Percentiles rank a stretch among this genome's conserved stretches.
phyloP scores from a whole-genome alignment of 2,888 invertebrate genomes.

The Drosophila neonasuta region DNA sequence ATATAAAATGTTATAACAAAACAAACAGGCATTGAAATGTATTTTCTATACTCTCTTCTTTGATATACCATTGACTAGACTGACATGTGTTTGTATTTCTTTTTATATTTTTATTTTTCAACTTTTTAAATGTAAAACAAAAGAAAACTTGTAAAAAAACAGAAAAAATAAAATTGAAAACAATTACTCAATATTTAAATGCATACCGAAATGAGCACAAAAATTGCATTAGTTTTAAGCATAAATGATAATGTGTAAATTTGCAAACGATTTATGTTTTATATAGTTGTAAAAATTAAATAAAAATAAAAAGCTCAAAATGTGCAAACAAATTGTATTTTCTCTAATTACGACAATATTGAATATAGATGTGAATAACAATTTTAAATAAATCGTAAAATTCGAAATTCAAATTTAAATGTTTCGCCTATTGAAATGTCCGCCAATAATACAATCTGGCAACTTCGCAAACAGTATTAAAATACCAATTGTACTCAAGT shows the following conservation, averaged over 20 bases:
- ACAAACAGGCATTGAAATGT: slow-evolving; percentile 36
- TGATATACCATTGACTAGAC: slow-evolving; percentile 56
- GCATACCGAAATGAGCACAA: slow-evolving; percentile 49
- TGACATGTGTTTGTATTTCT: slow-evolving; percentile 49
- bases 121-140: slow-evolving; percentile 33
- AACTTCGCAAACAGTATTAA: not conserved
- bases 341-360: not conserved
- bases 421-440: not conserved
- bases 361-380: not conserved
- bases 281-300: slow-evolving; percentile 63
- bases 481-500: not conserved
- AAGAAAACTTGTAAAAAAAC: slow-evolving; percentile 23
- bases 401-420: not conserved
- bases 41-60: slow-evolving; percentile 53
- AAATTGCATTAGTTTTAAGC: slow-evolving; percentile 60
- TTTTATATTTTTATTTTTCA: slow-evolving; percentile 16
- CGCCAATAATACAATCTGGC: not conserved
- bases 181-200: slow-evolving; percentile 56
- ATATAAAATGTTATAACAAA: slow-evolving; percentile 22
- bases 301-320: slow-evolving; percentile 56
- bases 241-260: slow-evolving; percentile 58
- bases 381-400: not conserved
- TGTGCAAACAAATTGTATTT: slow-evolving; percentile 1
- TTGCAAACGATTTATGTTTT: slow-evolving; percentile 61
- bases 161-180: slow-evolving; percentile 29